Percentiles rank a stretch among this genome's conserved stretches.
These are phyloP conservation scores for Drosophila pallidifrons DNA, from an alignment of 1,140 invertebrate species.

Conservation along the genomic window DNA sequence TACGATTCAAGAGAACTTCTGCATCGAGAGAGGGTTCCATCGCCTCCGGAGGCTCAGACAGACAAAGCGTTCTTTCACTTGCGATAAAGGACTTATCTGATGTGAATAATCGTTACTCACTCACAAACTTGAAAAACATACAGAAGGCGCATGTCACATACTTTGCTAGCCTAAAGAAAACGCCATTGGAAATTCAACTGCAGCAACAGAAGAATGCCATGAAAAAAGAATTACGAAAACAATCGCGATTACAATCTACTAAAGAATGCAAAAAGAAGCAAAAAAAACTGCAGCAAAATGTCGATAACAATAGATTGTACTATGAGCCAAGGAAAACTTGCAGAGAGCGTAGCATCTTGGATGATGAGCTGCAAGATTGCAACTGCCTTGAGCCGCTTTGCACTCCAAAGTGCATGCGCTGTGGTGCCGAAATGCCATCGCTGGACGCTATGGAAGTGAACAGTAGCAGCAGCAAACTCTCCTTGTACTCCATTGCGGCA, in stretches of 20 bases:
- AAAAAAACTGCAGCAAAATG: neutral
- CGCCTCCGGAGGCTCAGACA: too few species aligned
- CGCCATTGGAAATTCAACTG: neutral
- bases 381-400: neutral
- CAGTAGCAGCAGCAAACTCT: slow-evolving; percentile 14
- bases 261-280: neutral
- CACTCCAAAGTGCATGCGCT: neutral
- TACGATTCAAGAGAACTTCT: too few species aligned
- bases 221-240: neutral
- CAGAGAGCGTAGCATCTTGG: slow-evolving; percentile 18
- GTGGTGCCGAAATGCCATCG: neutral
- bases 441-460: too few species aligned
- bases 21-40: too few species aligned
- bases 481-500: slow-evolving; percentile 37
- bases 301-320: slow-evolving; percentile 21
- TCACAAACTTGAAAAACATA: neutral
- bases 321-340: slow-evolving; percentile 49
- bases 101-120: slow-evolving; percentile 13
- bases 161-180: neutral
- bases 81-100: neutral
- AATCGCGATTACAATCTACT: too few species aligned
- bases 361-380: neutral
- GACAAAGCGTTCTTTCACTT: neutral
- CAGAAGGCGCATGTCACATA: neutral
- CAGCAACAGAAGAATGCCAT: neutral